Evolutionary conservation across 2,888 invertebrate species (phyloP).

Genomic region (Listrodromus nycthemerus): DNA sequence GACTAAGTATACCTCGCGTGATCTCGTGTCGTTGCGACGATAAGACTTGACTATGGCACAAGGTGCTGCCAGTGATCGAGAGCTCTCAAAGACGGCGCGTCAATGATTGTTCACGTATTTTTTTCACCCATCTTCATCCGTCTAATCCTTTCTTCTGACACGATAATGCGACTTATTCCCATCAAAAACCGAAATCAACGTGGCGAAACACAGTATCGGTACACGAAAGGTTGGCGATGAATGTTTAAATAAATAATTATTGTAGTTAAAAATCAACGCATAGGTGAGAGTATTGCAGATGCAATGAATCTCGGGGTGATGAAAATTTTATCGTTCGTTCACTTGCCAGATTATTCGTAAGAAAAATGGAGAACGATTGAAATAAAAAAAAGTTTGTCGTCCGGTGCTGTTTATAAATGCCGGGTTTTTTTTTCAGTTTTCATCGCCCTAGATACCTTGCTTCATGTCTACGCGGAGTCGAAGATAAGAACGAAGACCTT

Average conservation of each 20-base stretch:
- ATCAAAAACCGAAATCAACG: constrained; percentile 3
- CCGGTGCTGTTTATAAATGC: too few species aligned
- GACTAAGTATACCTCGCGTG: constrained; percentile 56
- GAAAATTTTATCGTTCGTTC: neutral
- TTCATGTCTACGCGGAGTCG: too few species aligned
- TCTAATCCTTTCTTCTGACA: neutral
- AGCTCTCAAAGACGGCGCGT: constrained; percentile 17
- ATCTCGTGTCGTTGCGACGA: constrained; percentile 66
- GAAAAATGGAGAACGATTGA: neutral
- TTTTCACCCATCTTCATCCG: neutral
- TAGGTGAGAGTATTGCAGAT: neutral
- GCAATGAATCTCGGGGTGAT: neutral
- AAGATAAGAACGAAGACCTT: too few species aligned
- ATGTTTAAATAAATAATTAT: neutral
- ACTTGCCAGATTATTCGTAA: constrained; percentile 7
- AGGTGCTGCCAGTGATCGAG: constrained; percentile 63
- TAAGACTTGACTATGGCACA: constrained; percentile 56
- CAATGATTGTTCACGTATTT: constrained; percentile 23
- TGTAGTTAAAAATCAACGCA: constrained; percentile 11
- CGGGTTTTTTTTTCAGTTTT: too few species aligned
- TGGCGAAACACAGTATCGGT: neutral
- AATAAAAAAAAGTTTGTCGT: constrained; percentile 6
- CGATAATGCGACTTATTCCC: neutral
- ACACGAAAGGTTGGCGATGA: neutral
- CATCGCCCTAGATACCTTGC: too few species aligned